These are phyloP conservation scores for Leptinotarsa tumamoca DNA, from an alignment of 2,888 invertebrate species.

Conservation along the genomic window DNA sequence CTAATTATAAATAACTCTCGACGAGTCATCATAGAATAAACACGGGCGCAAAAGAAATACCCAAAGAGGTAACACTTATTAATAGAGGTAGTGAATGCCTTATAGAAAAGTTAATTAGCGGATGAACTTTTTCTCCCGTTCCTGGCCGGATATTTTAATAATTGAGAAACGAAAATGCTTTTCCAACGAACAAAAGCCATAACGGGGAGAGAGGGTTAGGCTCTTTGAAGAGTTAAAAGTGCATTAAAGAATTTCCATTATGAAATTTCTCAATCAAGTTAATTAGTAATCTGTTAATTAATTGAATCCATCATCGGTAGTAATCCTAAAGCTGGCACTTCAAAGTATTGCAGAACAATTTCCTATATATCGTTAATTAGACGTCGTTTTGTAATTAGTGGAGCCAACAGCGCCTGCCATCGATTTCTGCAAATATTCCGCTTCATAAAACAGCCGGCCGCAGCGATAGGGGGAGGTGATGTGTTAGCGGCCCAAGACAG, in stretches of 20 bases:
- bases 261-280: slow-evolving; percentile 62
- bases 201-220: slow-evolving; percentile 21
- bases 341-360: slow-evolving; percentile 67
- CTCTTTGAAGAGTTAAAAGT: slow-evolving; percentile 54
- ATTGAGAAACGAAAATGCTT: slow-evolving; percentile 48
- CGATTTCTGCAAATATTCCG: slow-evolving; percentile 64
- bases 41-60: slow-evolving; percentile 29
- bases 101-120: slow-evolving; percentile 49
- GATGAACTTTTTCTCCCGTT: slow-evolving; percentile 48
- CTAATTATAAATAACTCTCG: slow-evolving; percentile 9
- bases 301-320: slow-evolving; percentile 65
- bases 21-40: slow-evolving; percentile 25
- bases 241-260: slow-evolving; percentile 59
- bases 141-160: slow-evolving; percentile 51
- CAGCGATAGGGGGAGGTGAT: slow-evolving; percentile 22
- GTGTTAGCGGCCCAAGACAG: slow-evolving; percentile 32
- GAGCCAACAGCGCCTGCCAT: slow-evolving; percentile 58
- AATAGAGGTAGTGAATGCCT: slow-evolving; percentile 47
- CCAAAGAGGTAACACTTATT: slow-evolving; percentile 23
- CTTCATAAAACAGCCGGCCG: slow-evolving; percentile 56
- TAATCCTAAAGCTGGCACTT: slow-evolving; percentile 63
- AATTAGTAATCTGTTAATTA: slow-evolving; percentile 67
- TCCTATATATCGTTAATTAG: slow-evolving; percentile 67
- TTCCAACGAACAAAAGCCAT: slow-evolving; percentile 40
- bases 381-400: slow-evolving; percentile 65